A percentile compares a stretch with the other conserved stretches of the same genome.
Evolutionary conservation across 2,113 vertebrate species (phyloP).

Genomic region (Marcusenius ussheri): DNA sequence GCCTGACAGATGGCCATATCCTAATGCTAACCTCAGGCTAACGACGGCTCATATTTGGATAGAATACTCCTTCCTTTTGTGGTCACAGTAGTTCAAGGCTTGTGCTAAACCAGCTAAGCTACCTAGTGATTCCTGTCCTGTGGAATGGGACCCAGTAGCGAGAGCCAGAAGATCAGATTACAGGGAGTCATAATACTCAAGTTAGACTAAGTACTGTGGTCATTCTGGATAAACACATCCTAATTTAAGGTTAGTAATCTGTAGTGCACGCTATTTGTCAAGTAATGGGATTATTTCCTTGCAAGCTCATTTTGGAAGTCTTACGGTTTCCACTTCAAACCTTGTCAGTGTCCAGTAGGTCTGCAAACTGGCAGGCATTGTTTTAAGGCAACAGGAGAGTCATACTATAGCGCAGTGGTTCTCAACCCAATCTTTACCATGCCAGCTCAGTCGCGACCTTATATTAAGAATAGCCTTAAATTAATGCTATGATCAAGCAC

Average conservation of each 20-base stretch:
- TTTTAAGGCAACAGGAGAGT: neutral
- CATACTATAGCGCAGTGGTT: no score
- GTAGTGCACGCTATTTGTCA: conserved; percentile 42
- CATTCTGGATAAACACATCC: conserved; percentile 2
- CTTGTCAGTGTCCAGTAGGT: neutral
- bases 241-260: conserved; percentile 57
- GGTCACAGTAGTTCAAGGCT: neutral
- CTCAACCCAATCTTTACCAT: no score
- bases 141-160: neutral
- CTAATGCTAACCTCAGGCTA: conserved; percentile 15
- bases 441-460: no score
- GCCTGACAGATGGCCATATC: conserved; percentile 29
- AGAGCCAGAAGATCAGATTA: neutral
- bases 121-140: neutral
- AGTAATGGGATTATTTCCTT: conserved; percentile 53
- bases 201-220: neutral
- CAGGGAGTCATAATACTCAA: neutral
- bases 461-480: no score
- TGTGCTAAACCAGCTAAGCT: neutral
- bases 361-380: neutral
- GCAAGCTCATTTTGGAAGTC: conserved; percentile 10
- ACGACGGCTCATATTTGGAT: neutral
- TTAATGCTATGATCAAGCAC: no score
- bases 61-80: neutral
- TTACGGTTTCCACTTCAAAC: neutral